Percentiles rank a stretch among this genome's conserved stretches.
These are phyloP conservation scores for Macrocentrus cingulum DNA, from an alignment of 1,140 invertebrate genomes.

Conservation along the genomic window DNA sequence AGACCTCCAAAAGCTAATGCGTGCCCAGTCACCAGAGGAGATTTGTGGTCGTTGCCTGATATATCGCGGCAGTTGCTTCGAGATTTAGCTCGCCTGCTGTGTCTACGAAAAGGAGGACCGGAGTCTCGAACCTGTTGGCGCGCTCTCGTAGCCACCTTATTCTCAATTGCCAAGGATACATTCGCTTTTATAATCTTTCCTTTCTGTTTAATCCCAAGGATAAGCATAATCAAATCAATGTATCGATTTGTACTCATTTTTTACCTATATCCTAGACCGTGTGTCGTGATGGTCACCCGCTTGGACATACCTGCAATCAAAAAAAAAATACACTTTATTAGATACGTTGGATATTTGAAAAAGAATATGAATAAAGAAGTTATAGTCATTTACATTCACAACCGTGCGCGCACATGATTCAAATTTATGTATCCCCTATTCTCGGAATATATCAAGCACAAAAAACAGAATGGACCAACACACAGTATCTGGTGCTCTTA, in stretches of 20 bases:
- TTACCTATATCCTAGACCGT: neutral
- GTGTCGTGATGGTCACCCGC: neutral
- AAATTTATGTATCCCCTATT: neutral
- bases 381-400: neutral
- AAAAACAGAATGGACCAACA: neutral
- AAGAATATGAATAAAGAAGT: neutral
- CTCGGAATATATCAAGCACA: neutral
- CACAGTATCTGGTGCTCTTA: neutral
- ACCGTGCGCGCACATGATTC: neutral
- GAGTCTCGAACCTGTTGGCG: constrained; percentile 13
- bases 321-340: too few species aligned
- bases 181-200: constrained; percentile 12
- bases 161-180: constrained; percentile 14
- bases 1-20: constrained; percentile 16
- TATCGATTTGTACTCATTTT: too few species aligned
- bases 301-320: too few species aligned
- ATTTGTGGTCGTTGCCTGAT: constrained; percentile 44
- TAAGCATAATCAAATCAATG: too few species aligned
- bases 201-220: too few species aligned
- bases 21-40: constrained; percentile 26
- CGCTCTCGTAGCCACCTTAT: constrained; percentile 11
- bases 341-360: too few species aligned
- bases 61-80: constrained; percentile 37
- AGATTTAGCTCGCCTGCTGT: constrained; percentile 37
- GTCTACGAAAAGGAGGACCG: constrained; percentile 34